A percentile compares a stretch with the other conserved stretches of the same genome.
These are phyloP conservation scores for Harpalus rubripes DNA, from an alignment of 2,888 invertebrate genomes.

Conservation along the genomic window DNA sequence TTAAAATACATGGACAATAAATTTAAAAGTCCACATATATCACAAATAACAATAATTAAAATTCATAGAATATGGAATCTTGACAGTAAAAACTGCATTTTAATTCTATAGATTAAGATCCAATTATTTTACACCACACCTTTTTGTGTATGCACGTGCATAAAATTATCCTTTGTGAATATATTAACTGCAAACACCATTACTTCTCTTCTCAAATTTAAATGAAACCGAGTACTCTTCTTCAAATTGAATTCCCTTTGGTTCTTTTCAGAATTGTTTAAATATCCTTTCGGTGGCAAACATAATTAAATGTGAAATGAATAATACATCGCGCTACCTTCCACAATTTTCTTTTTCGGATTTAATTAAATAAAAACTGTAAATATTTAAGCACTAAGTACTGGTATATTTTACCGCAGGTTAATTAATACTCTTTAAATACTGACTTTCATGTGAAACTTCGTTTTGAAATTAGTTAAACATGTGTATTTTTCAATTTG, in stretches of 20 bases:
- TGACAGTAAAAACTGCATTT: conserved; percentile 28
- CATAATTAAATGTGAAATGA: conserved; percentile 43
- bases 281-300: conserved; percentile 26
- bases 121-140: conserved; percentile 36
- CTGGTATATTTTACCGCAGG: conserved; percentile 1
- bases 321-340: conserved; percentile 25
- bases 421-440: conserved; percentile 20
- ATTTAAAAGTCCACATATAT: conserved; percentile 11
- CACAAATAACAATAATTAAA: conserved; percentile 30
- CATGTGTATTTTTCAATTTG: not conserved
- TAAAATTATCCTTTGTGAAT: conserved; percentile 37
- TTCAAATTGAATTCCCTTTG: conserved; percentile 13
- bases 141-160: conserved; percentile 13
- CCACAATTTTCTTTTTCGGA: conserved; percentile 1
- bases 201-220: conserved; percentile 43
- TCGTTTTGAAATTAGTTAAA: not conserved
- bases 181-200: conserved; percentile 42
- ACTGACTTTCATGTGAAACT: not conserved
- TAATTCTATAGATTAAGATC: conserved; percentile 22
- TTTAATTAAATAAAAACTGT: conserved; percentile 45
- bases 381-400: conserved; percentile 25
- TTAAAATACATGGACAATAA: conserved; percentile 17
- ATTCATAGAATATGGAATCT: conserved; percentile 41
- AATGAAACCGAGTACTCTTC: conserved; percentile 3
- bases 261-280: conserved; percentile 37